Conservation (phyloP, 2,888 invertebrate genomes). For the Acronicta psi region DNA sequence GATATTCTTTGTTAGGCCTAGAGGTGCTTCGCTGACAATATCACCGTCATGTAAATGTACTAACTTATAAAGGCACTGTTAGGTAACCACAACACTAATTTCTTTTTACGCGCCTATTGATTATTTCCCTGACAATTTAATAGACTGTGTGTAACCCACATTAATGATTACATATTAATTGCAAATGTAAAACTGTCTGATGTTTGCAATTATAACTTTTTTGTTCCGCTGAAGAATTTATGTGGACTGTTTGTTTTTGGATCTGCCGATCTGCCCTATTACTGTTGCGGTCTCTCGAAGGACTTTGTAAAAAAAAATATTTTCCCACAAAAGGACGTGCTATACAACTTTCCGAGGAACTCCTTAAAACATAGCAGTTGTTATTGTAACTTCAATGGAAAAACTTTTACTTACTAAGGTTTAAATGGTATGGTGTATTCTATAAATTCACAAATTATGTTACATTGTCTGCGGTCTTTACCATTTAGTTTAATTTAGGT, state of each 20-base stretch:
- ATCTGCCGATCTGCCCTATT: slow-evolving; percentile 32
- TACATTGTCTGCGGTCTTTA: too few species aligned
- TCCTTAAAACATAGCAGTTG: too few species aligned
- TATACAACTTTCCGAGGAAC: too few species aligned
- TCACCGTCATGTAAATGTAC: slow-evolving; percentile 40
- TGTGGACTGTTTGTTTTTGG: slow-evolving; percentile 54
- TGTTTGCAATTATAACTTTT: slow-evolving; percentile 30
- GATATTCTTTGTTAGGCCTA: slow-evolving; percentile 66
- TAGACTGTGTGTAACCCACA: slow-evolving; percentile 54
- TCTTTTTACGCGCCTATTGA: slow-evolving; percentile 58
- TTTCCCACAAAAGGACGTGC: too few species aligned
- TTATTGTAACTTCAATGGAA: too few species aligned
- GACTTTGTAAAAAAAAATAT: too few species aligned
- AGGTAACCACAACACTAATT: slow-evolving; percentile 58
- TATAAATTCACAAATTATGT: too few species aligned
- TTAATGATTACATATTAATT: slow-evolving; percentile 52
- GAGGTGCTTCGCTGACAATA: slow-evolving; percentile 56
- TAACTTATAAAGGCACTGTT: slow-evolving; percentile 52
- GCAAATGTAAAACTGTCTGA: slow-evolving; percentile 53
- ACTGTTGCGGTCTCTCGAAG: slow-evolving; percentile 38
- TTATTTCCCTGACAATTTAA: slow-evolving; percentile 65
- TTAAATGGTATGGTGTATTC: too few species aligned
- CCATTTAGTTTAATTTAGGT: too few species aligned
- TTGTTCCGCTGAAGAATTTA: slow-evolving; percentile 51
- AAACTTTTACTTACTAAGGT: too few species aligned